Evolutionary conservation across 2,113 vertebrate species (phyloP), one percentile per base, ranked within the genome.

Genomic region (Zeus faber): DNA sequence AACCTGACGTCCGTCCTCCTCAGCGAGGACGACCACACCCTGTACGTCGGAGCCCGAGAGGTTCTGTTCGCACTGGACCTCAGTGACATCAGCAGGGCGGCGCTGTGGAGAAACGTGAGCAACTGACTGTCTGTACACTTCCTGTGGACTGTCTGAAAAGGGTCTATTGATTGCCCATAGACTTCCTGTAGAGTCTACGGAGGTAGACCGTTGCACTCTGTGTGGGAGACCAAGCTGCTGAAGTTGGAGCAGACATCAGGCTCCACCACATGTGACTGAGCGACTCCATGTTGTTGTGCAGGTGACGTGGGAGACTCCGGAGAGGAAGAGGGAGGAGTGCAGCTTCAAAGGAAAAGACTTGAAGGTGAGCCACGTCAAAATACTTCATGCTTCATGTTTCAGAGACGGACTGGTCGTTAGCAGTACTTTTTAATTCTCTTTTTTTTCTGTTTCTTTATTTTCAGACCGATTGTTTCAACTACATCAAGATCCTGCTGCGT

Each of bases 401-500:
- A 54, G 40, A 55, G 31, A 55, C 31, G 25, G 20, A 16, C 41
- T 45, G 53, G 39, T 29, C 13, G 5, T 5, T 29, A 25, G 23
- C 16, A 40, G 2, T 6, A 35, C 25, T 45, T 17, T 44, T 52
- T 47, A 53, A 1, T 56, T 50, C 0, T 57, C 55, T 45, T 35
- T 52, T 0, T 46, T 22, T 26, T 29, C 9, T 58, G 5, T 76
- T 10, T 37, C 79, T 62, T 78, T 29, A 8, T 16, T 20, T 49
- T n/a, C 80, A 99, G 96, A 94, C 87, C 0, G 96, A 98, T 75
- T 99, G 96, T 77, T 95, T 98, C 85, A 99, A 99, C 87, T 99
- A 98, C 81, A 85, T 99, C 86, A 98, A 99, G 89, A 93, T 98
- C 75, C 88, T 99, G 49, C 83, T 98, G 29, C 90, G 62, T 1